These are phyloP conservation scores for Gryllus longicercus DNA, from an alignment of 2,888 invertebrate species.

Conservation along the genomic window DNA sequence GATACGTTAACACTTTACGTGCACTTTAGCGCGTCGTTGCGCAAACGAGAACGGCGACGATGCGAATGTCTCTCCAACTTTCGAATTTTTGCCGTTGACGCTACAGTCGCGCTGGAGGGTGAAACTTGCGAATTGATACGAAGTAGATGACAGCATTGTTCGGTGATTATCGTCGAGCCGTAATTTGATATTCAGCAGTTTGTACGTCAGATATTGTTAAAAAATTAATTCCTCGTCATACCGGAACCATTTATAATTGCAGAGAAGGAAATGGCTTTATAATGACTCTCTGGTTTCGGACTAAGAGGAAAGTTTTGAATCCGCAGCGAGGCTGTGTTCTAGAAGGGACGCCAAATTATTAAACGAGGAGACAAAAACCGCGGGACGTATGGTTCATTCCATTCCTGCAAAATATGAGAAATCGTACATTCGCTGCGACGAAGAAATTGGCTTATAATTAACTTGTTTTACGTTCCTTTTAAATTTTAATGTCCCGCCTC, in stretches of 20 bases:
- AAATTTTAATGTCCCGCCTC: too few species aligned
- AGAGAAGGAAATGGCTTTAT: conserved; percentile 5
- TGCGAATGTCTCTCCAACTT: background rate
- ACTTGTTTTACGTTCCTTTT: too few species aligned
- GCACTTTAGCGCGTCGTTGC: too few species aligned
- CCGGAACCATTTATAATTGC: conserved; percentile 1
- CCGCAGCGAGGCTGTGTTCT: background rate
- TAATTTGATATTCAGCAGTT: background rate
- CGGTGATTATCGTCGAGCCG: background rate
- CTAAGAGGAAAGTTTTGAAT: background rate
- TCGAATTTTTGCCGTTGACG: background rate
- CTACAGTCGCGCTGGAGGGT: background rate
- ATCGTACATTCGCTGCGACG: too few species aligned
- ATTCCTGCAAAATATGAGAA: background rate
- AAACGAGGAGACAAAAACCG: background rate
- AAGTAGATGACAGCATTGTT: background rate
- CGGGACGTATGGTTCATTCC: background rate
- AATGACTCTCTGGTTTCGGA: background rate
- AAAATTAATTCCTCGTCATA: conserved; percentile 10
- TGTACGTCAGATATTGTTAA: conserved; percentile 17
- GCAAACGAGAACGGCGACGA: too few species aligned
- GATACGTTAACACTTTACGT: too few species aligned
- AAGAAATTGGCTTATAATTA: too few species aligned
- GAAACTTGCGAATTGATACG: background rate
- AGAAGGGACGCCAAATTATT: background rate